These are phyloP conservation scores for Pocillopora damicornis DNA, from an alignment of 64 coral and sea anemone genomes.

Conservation along the genomic window DNA sequence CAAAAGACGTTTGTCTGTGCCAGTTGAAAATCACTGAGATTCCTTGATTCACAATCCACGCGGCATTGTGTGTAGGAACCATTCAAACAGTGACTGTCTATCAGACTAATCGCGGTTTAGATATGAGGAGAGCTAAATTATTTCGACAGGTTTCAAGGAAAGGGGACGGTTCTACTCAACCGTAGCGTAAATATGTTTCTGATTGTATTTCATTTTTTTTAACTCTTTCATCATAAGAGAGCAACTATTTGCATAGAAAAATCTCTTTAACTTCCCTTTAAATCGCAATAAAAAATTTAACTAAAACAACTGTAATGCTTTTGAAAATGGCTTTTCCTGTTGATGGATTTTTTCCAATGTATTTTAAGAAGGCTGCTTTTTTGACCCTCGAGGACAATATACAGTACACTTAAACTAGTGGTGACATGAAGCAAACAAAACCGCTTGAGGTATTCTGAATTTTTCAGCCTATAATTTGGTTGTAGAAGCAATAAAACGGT, in stretches of 20 bases:
- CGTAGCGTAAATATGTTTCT: not conserved
- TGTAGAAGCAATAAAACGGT: not conserved
- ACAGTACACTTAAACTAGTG: slow-evolving; percentile 1
- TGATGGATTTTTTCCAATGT: not conserved
- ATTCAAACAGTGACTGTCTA: not conserved
- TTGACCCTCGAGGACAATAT: not conserved
- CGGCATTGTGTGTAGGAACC: not conserved
- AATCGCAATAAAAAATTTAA: not conserved
- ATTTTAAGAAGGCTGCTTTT: not conserved
- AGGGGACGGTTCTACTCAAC: not conserved
- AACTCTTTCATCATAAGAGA: not conserved
- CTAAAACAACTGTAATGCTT: not conserved
- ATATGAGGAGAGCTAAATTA: not conserved
- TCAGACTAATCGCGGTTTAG: not conserved
- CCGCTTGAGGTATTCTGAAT: not conserved
- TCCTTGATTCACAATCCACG: too few species aligned
- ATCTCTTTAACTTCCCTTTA: not conserved
- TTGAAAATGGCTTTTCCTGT: not conserved
- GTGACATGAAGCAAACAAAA: slow-evolving; percentile 25
- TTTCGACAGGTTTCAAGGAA: not conserved
- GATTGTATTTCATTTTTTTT: not conserved
- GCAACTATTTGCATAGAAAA: not conserved
- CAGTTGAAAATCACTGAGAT: too few species aligned
- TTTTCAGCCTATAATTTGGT: not conserved
- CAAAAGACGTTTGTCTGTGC: too few species aligned